Conservation (phyloP, 2,888 invertebrate species). For the Parascotia fuliginaria region DNA sequence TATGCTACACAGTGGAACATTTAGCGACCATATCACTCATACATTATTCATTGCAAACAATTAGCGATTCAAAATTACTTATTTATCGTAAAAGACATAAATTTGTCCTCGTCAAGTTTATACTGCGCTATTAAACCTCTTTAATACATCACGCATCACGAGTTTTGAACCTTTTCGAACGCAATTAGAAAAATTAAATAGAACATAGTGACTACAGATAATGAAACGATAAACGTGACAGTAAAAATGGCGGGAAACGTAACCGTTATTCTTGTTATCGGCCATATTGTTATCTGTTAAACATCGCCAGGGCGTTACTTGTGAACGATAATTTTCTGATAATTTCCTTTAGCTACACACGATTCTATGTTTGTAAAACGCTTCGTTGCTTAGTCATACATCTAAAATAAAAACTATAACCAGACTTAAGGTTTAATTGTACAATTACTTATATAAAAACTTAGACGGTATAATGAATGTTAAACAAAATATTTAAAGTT, state of each 20-base stretch:
- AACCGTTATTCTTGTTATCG: constrained; percentile 74
- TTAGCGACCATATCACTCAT: constrained; percentile 37
- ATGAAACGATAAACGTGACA: constrained; percentile 57
- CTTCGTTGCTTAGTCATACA: constrained; percentile 22
- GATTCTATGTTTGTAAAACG: constrained; percentile 38
- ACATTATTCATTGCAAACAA: constrained; percentile 44
- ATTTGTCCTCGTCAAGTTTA: constrained; percentile 36
- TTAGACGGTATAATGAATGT: constrained; percentile 5
- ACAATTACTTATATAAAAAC: not conserved
- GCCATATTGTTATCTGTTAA: constrained; percentile 62
- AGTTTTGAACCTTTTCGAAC: constrained; percentile 45
- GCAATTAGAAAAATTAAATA: constrained; percentile 66
- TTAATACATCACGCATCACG: constrained; percentile 57
- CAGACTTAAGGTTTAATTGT: constrained; percentile 8
- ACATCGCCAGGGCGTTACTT: constrained; percentile 61
- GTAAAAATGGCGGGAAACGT: constrained; percentile 68
- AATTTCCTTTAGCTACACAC: constrained; percentile 51
- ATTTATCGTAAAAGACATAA: constrained; percentile 47
- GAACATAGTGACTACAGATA: constrained; percentile 67
- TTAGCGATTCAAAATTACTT: constrained; percentile 50
- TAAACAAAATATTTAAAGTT: constrained; percentile 11
- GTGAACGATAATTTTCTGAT: constrained; percentile 58
- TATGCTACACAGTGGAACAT: constrained; percentile 29
- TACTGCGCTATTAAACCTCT: constrained; percentile 46
- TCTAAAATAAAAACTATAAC: constrained; percentile 15